Conservation (phyloP, 2,797 vertebrate species). For the Phylloscopus collybita region DNA sequence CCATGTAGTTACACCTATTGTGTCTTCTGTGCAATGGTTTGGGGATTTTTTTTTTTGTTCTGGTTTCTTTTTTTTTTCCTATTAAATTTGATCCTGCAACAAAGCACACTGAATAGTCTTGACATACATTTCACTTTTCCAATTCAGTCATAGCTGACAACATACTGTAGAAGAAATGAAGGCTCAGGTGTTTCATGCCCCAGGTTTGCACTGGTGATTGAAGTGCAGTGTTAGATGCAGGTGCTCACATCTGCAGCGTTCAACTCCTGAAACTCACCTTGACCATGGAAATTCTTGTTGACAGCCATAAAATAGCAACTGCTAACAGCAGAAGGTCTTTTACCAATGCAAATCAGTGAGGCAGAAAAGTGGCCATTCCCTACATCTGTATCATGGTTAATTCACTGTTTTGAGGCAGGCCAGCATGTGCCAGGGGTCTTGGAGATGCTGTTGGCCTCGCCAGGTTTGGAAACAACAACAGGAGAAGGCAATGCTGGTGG, state of each 20-base stretch:
- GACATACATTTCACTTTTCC: neutral
- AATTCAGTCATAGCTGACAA: neutral
- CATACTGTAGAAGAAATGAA: neutral
- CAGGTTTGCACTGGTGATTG: neutral
- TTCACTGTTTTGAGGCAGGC: neutral
- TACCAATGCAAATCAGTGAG: neutral
- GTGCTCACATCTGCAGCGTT: neutral
- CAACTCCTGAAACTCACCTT: neutral
- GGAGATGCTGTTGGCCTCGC: neutral
- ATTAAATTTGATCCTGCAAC: neutral
- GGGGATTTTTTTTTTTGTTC: neutral
- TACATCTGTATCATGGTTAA: neutral
- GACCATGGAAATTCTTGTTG: neutral
- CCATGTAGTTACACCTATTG: neutral
- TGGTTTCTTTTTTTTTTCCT: neutral
- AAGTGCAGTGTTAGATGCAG: neutral
- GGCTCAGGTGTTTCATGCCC: neutral
- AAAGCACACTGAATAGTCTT: neutral
- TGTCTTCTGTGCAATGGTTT: neutral
- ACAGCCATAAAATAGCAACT: neutral
- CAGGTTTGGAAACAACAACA: neutral
- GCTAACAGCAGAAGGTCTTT: neutral
- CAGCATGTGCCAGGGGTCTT: neutral
- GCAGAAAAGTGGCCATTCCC: neutral
- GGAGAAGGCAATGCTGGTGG: neutral